phyloP scores from a whole-genome alignment of 2,797 vertebrate species.

The Melanotaenia trifasciata region DNA sequence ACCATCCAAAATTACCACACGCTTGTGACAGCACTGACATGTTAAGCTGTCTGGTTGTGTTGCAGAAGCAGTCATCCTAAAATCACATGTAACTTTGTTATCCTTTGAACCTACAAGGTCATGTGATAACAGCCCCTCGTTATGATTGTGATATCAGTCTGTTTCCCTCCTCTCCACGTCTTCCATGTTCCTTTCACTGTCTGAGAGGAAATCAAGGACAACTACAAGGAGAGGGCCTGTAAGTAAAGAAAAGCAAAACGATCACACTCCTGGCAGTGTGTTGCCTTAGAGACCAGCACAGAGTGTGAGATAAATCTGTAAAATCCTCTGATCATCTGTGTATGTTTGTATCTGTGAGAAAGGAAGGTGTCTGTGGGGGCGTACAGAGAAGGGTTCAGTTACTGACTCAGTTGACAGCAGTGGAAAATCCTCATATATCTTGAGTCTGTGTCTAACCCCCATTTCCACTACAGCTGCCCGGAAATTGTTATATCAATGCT shows the following conservation, averaged over 20 bases:
- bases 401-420: conserved; percentile 36
- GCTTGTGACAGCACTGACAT: not conserved
- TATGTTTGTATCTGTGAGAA: conserved; percentile 22
- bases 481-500: conserved; percentile 42
- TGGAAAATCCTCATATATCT: conserved; percentile 33
- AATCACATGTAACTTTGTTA: conserved; percentile 58
- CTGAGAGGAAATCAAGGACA: conserved; percentile 40
- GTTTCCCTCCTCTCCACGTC: conserved; percentile 1
- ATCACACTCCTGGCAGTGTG: conserved; percentile 45
- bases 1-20: not conserved
- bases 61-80: conserved; percentile 36
- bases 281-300: conserved; percentile 70
- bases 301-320: conserved; percentile 56
- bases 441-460: conserved; percentile 1
- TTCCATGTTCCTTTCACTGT: not conserved
- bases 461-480: conserved; percentile 3
- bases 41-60: conserved; percentile 5
- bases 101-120: conserved; percentile 59
- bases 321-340: conserved; percentile 66
- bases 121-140: conserved; percentile 62
- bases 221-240: conserved; percentile 37
- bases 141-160: conserved; percentile 2
- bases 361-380: conserved; percentile 39
- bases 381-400: conserved; percentile 32
- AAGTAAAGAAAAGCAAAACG: conserved; percentile 46